Evolutionary conservation across 2,113 vertebrate species (phyloP).

Genomic region (Etheostoma cragini): DNA sequence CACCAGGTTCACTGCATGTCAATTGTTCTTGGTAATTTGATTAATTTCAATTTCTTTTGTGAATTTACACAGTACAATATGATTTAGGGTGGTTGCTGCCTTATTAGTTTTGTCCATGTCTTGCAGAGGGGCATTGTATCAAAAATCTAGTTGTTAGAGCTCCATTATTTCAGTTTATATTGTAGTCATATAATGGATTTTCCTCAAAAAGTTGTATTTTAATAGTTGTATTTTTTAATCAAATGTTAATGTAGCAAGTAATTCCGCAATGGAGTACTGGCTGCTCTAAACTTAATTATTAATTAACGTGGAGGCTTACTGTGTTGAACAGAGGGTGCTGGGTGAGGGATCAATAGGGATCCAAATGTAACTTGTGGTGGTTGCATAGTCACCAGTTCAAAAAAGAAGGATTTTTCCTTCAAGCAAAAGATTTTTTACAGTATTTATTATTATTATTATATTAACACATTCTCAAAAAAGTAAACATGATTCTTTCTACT

Average conservation of each 20-base stretch:
- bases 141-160: not conserved
- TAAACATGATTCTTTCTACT: too few relatives aligned
- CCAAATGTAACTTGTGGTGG: too few relatives aligned
- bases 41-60: too few relatives aligned
- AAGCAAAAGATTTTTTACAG: not conserved
- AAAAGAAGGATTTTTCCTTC: not conserved
- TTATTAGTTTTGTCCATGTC: too few relatives aligned
- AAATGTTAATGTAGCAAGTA: not conserved
- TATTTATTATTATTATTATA: too few relatives aligned
- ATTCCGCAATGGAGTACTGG: not conserved
- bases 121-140: not conserved
- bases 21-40: too few relatives aligned
- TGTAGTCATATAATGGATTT: not conserved
- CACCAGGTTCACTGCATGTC: too few relatives aligned
- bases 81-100: too few relatives aligned
- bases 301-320: not conserved
- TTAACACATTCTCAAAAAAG: too few relatives aligned
- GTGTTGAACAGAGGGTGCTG: not conserved
- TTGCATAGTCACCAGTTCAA: not conserved
- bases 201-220: not conserved
- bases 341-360: not conserved
- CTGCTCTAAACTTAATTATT: not conserved
- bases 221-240: not conserved
- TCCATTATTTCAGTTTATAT: not conserved
- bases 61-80: too few relatives aligned